Percentiles rank a stretch among this genome's conserved stretches.
Evolutionary conservation across 2,888 invertebrate genomes (phyloP).

Genomic region (Odontocerum albicorne): DNA sequence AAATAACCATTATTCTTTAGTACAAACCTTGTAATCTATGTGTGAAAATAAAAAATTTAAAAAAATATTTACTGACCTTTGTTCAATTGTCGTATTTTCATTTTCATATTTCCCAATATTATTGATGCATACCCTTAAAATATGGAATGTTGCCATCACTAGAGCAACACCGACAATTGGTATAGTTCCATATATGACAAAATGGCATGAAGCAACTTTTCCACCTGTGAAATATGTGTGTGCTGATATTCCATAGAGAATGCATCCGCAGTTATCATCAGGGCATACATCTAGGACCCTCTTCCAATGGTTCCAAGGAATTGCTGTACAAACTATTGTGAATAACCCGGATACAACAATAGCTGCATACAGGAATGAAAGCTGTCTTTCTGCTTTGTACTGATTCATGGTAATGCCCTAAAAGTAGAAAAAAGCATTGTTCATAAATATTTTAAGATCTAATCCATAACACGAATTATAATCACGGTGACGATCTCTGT

Average conservation of each 20-base stretch:
- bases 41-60: no score
- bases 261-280: conserved; percentile 67
- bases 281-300: conserved; percentile 67
- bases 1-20: no score
- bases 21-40: no score
- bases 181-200: conserved; percentile 67
- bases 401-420: conserved; percentile 40
- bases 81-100: conserved; percentile 52
- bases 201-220: conserved; percentile 64
- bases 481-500: no score
- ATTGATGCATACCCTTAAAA: conserved; percentile 67
- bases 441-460: not conserved
- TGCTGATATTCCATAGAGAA: conserved; percentile 64
- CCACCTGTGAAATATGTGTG: conserved; percentile 67
- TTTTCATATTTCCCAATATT: conserved; percentile 57
- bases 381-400: conserved; percentile 48
- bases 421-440: conserved; percentile 2
- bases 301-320: conserved; percentile 71
- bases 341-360: conserved; percentile 45
- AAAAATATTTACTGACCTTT: no score
- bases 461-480: not conserved
- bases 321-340: conserved; percentile 56
- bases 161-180: conserved; percentile 64
- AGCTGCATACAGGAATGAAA: conserved; percentile 48
- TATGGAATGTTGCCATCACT: conserved; percentile 68